A percentile compares a stretch with the other conserved stretches of the same genome.
These are phyloP conservation scores for Gnathonemus longibarbis DNA, from an alignment of 2,113 vertebrate genomes.

Conservation along the genomic window DNA sequence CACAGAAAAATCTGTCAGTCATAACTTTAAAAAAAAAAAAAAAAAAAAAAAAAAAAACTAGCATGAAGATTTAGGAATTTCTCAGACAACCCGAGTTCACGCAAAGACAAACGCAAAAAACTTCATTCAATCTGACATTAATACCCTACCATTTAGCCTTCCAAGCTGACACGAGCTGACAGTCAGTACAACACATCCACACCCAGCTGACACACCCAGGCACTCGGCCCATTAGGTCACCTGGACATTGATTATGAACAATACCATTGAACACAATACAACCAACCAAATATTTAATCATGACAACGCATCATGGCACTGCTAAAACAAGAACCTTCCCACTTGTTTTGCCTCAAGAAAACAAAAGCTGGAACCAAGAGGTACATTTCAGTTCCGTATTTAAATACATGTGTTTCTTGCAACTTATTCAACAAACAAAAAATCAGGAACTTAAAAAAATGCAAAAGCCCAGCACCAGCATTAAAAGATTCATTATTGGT, in stretches of 20 bases:
- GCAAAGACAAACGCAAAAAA: not conserved
- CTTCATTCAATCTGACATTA: not conserved
- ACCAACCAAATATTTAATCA: not conserved
- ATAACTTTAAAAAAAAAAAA: not conserved
- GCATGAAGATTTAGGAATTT: not conserved
- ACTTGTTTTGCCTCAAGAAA: not conserved
- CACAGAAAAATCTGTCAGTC: not conserved
- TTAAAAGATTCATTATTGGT: constrained; percentile 21
- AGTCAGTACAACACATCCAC: not conserved
- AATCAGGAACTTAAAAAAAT: constrained; percentile 29
- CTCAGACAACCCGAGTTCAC: not conserved
- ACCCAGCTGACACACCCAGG: not conserved
- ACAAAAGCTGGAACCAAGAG: not conserved
- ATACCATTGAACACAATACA: not conserved
- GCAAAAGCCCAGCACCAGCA: constrained; percentile 15
- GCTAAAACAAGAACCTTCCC: not conserved
- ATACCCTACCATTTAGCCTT: not conserved
- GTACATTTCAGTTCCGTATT: not conserved
- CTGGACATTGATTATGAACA: not conserved
- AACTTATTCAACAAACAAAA: not conserved
- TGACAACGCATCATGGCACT: not conserved
- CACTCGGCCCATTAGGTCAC: not conserved
- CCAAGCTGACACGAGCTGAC: not conserved
- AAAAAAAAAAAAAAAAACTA: not conserved
- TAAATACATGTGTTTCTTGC: not conserved